Conservation (phyloP, 1,140 invertebrate species). For the Augochlora pura region DNA sequence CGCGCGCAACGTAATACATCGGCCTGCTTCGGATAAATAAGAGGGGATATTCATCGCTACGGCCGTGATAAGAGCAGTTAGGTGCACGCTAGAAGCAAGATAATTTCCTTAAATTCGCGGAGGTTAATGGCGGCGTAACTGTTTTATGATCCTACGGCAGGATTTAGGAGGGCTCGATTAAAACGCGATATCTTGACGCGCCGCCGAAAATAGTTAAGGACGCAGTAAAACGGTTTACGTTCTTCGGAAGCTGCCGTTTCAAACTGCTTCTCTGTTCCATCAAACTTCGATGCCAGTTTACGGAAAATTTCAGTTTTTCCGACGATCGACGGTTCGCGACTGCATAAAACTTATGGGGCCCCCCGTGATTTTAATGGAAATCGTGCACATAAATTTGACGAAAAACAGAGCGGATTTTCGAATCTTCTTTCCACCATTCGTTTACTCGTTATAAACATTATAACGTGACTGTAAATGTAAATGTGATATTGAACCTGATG, state of each 20-base stretch:
- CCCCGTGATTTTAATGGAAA: too few species aligned
- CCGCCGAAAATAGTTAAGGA: conserved; percentile 42
- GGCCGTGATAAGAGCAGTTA: conserved; percentile 2
- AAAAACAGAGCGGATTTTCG: too few species aligned
- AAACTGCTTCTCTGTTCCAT: neutral
- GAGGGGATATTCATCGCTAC: neutral
- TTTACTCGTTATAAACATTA: too few species aligned
- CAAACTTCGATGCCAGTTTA: neutral
- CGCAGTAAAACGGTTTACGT: conserved; percentile 55
- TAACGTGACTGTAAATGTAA: too few species aligned
- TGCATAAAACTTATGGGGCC: too few species aligned
- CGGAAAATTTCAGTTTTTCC: neutral
- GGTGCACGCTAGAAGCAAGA: conserved; percentile 14
- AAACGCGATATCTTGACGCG: conserved; percentile 47
- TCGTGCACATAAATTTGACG: too few species aligned
- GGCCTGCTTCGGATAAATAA: conserved; percentile 5
- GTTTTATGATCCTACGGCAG: conserved; percentile 45
- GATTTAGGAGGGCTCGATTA: conserved; percentile 55
- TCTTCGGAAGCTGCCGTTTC: conserved; percentile 16
- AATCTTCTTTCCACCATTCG: too few species aligned
- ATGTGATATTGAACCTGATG: too few species aligned
- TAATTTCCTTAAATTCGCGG: conserved; percentile 52
- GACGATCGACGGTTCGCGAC: neutral
- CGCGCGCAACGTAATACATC: neutral
- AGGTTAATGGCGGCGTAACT: conserved; percentile 45